Percentiles rank a stretch among this genome's conserved stretches.
These are phyloP conservation scores for Pocillopora damicornis DNA, from an alignment of 64 coral and sea anemone genomes.

Conservation along the genomic window DNA sequence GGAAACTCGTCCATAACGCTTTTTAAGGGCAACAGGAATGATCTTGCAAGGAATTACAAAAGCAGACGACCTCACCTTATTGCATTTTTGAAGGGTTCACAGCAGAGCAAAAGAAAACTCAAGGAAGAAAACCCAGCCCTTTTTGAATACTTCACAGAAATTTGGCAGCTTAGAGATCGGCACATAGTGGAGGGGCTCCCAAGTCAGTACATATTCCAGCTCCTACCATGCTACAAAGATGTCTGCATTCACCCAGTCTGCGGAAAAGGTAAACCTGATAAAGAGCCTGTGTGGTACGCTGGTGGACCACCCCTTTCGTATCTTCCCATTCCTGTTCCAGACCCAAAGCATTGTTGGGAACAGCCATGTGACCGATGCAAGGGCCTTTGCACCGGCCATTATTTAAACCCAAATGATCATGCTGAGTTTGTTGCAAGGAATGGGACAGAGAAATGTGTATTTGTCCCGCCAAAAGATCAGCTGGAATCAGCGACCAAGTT, in stretches of 20 bases:
- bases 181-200: slow-evolving; percentile 9
- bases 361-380: background rate
- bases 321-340: slow-evolving; percentile 30
- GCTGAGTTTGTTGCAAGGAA: too few species aligned
- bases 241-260: slow-evolving; percentile 9
- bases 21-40: background rate
- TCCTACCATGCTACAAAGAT: slow-evolving; percentile 28
- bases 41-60: slow-evolving; percentile 15
- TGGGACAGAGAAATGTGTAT: too few species aligned
- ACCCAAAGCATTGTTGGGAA: slow-evolving; percentile 2
- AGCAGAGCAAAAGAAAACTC: slow-evolving; percentile 35
- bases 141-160: slow-evolving; percentile 26
- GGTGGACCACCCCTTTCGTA: slow-evolving; percentile 33
- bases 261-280: background rate
- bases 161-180: slow-evolving; percentile 28
- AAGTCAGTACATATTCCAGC: slow-evolving; percentile 21
- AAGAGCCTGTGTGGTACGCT: slow-evolving; percentile 14
- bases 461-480: too few species aligned
- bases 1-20: background rate
- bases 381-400: slow-evolving; percentile 31
- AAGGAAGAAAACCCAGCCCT: slow-evolving; percentile 16
- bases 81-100: slow-evolving; percentile 25
- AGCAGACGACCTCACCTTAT: slow-evolving; percentile 5
- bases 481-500: slow-evolving; percentile 36
- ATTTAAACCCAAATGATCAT: background rate